Conservation (phyloP, 1,140 invertebrate genomes). For the Andricus grossulariae region DNA sequence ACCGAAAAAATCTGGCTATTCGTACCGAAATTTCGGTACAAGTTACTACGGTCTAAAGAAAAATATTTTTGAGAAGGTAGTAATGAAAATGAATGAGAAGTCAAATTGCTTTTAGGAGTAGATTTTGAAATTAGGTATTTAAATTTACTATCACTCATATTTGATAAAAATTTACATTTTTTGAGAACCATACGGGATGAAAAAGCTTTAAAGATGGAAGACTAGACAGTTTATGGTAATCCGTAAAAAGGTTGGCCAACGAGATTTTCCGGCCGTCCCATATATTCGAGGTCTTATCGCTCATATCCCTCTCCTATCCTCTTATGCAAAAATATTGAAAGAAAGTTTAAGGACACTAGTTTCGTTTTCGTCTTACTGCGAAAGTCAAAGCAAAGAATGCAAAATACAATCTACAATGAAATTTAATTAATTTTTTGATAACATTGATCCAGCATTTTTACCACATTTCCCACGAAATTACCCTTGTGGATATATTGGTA, state of each 20-base stretch:
- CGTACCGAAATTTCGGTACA: no score
- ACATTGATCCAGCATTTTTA: no score
- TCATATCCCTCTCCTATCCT: slow-evolving; percentile 10
- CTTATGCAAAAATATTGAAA: slow-evolving; percentile 25
- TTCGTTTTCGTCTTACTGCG: not conserved
- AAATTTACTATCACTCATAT: not conserved
- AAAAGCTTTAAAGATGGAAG: slow-evolving; percentile 16
- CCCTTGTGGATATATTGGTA: no score
- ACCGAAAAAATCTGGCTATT: no score
- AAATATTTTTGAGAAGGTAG: not conserved
- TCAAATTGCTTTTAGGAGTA: not conserved
- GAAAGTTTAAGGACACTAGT: not conserved
- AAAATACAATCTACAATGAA: not conserved
- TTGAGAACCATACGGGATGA: not conserved
- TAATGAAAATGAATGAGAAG: not conserved
- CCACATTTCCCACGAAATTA: no score
- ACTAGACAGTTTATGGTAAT: slow-evolving; percentile 16
- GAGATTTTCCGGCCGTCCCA: slow-evolving; percentile 26
- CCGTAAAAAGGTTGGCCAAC: slow-evolving; percentile 23
- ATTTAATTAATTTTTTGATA: not conserved
- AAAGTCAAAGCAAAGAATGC: not conserved
- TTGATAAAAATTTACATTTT: slow-evolving; percentile 25
- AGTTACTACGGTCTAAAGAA: not conserved
- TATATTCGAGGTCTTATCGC: slow-evolving; percentile 6
- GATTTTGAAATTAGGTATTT: not conserved